Evolutionary conservation across 2,888 invertebrate species (phyloP).

Genomic region (Machimus rusticus): DNA sequence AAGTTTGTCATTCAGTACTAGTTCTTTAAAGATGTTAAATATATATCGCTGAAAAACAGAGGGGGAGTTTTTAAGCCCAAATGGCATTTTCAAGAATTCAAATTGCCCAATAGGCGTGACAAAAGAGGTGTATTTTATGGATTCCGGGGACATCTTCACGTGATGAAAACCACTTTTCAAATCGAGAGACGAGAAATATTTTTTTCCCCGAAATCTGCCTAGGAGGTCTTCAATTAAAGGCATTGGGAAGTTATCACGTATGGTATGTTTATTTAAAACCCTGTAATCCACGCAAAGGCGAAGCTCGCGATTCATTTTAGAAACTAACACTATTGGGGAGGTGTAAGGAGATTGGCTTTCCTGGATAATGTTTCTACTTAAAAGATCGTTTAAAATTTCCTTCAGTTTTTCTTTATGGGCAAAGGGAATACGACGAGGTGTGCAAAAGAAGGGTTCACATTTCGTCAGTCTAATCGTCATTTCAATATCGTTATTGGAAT

Average conservation of each 20-base stretch:
- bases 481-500: too few relatives aligned
- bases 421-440: neutral
- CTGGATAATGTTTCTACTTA: neutral
- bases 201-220: constrained; percentile 46
- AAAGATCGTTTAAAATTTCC: neutral
- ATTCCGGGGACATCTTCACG: constrained; percentile 46
- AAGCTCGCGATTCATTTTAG: constrained; percentile 42
- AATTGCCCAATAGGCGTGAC: too few relatives aligned
- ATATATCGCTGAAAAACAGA: constrained; percentile 36
- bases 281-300: constrained; percentile 48
- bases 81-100: constrained; percentile 49
- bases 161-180: constrained; percentile 49
- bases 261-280: constrained; percentile 45
- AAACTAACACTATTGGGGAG: constrained; percentile 46
- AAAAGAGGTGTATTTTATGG: too few relatives aligned
- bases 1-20: constrained; percentile 47
- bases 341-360: constrained; percentile 42
- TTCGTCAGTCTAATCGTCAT: too few relatives aligned
- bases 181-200: constrained; percentile 48
- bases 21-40: constrained; percentile 48
- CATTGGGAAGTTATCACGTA: constrained; percentile 46
- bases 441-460: too few relatives aligned
- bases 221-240: constrained; percentile 47
- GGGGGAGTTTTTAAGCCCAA: constrained; percentile 46
- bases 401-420: neutral